These are phyloP conservation scores for Aplodontia rufa DNA, from an alignment of 2,113 vertebrate species.

Conservation along the genomic window DNA sequence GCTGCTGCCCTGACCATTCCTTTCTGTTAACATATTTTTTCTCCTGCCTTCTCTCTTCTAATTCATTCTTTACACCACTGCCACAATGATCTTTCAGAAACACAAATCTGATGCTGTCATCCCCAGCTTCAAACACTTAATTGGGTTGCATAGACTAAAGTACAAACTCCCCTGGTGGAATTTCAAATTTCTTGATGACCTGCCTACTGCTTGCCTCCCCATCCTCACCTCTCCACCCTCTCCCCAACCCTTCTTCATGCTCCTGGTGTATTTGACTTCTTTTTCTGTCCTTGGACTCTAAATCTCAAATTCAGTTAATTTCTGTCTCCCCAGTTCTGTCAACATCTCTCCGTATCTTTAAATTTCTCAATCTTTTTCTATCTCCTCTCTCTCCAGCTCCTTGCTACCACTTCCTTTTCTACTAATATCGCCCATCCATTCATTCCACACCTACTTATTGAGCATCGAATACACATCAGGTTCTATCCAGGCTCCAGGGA, in stretches of 20 bases:
- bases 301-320: neutral
- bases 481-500: neutral
- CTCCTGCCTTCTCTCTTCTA: conserved; percentile 47
- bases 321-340: neutral
- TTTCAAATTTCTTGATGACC: neutral
- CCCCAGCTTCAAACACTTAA: conserved; percentile 42
- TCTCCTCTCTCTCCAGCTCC: neutral
- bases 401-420: neutral
- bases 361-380: neutral
- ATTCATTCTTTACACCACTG: conserved; percentile 21
- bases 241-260: neutral
- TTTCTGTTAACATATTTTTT: conserved; percentile 63
- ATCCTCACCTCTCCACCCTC: neutral
- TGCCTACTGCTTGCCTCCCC: neutral
- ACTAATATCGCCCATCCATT: neutral
- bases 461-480: neutral
- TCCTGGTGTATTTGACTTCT: neutral
- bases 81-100: conserved; percentile 37
- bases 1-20: conserved; percentile 49
- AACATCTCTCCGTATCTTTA: neutral
- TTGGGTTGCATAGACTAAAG: neutral
- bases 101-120: conserved; percentile 48
- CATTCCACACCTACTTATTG: neutral
- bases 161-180: neutral
- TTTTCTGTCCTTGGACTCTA: neutral